Percentiles rank a stretch among this genome's conserved stretches.
These are phyloP conservation scores for Amphipoea lucens DNA, from an alignment of 2,888 invertebrate genomes.

Conservation along the genomic window DNA sequence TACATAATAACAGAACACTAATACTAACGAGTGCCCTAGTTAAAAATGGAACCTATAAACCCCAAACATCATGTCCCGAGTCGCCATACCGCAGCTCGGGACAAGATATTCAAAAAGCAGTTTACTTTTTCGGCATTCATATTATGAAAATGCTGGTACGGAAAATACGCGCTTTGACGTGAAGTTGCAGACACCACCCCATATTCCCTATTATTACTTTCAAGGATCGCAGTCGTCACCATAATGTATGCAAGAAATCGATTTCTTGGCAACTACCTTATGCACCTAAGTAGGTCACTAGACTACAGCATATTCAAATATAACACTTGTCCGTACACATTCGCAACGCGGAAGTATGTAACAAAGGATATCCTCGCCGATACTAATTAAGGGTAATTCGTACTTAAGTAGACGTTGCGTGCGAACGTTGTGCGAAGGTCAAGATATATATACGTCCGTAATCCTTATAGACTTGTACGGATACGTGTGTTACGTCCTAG, in stretches of 20 bases:
- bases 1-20: not conserved
- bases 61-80: not conserved
- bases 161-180: not conserved
- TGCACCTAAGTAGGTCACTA: slow-evolving; percentile 35
- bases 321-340: slow-evolving; percentile 13
- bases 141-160: not conserved
- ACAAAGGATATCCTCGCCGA: slow-evolving; percentile 61
- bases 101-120: not conserved
- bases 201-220: not conserved
- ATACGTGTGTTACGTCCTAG: slow-evolving; percentile 3
- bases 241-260: slow-evolving; percentile 38
- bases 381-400: slow-evolving; percentile 58
- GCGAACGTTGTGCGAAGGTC: slow-evolving; percentile 59
- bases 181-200: not conserved
- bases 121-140: too few species aligned
- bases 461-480: slow-evolving; percentile 15
- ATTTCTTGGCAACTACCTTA: slow-evolving; percentile 39
- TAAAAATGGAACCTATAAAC: not conserved
- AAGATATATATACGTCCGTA: slow-evolving; percentile 34
- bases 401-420: slow-evolving; percentile 44
- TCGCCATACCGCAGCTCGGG: not conserved
- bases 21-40: not conserved
- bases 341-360: slow-evolving; percentile 58
- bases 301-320: slow-evolving; percentile 24
- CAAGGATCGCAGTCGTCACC: not conserved